Evolutionary conservation across 2,888 invertebrate genomes (phyloP), one percentile per base, ranked within the genome.

Genomic region (Hydriomena furcata): DNA sequence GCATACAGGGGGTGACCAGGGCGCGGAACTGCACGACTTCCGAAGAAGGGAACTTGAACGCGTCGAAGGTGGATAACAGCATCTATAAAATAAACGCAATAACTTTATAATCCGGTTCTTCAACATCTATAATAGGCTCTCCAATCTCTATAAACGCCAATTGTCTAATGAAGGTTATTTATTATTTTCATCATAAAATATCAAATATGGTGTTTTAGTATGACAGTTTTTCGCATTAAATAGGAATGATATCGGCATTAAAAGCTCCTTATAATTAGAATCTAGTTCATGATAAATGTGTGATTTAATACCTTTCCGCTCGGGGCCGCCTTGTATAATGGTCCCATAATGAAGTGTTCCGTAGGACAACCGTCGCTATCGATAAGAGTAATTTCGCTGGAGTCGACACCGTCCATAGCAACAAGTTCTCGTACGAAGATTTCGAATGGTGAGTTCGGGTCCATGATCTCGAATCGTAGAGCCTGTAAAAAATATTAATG

Each of bases 11-110:
- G 1, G 97, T 97, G 27, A 98, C 97, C 72, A 98, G 84, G n/a
- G 98, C 98, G 58, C 97, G 94, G 94, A 98, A 98, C 79, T 98
- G 98, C 1, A 98, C 98, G 34, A 97, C 95, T 79, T 98, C 97
- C 7, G 97, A 97, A 38, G 97, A 97, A 31, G 98, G 98, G 92
- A 98, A 98, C 84, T 98, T 98, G 93, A 98, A 98, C 25, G 98
- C 98, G 82, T 98, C 98, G 88, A 98, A 98, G 86, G 96, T 95
- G 42, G 97, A 97, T 54, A 97, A 90, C 55, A 98, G 91, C 66
- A 96, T 93, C 94, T 96, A 92, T 35, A 87, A 84, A 77, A 75
- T 63, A 65, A 51, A 53, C 6, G 32, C 27, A 27, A 52, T 40
- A 3, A 41, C 5, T 32, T 13, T 38, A 43, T 30, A 20, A 31